Conservation (phyloP, 2,113 vertebrate genomes). For the Paradisaea rubra region DNA sequence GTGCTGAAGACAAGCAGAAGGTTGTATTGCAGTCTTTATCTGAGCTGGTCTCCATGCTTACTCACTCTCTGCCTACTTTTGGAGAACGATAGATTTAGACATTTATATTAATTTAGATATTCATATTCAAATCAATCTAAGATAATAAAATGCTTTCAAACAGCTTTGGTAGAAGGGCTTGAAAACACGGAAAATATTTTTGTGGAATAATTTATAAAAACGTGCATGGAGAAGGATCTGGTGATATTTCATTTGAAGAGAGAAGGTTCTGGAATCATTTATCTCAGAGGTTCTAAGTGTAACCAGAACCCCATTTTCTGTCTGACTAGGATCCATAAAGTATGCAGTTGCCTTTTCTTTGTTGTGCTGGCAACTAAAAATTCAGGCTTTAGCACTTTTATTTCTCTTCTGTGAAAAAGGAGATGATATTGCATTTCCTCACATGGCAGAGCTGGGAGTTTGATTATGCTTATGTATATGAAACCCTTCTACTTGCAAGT, state of each 20-base stretch:
- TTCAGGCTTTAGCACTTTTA: neutral
- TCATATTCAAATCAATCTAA: neutral
- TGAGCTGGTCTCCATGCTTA: neutral
- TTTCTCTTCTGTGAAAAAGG: neutral
- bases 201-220: neutral
- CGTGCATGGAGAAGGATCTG: neutral
- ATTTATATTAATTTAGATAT: neutral
- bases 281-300: neutral
- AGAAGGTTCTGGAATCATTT: neutral
- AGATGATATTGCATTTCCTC: neutral
- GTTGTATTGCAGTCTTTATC: neutral
- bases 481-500: fast-evolving
- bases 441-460: neutral
- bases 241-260: neutral
- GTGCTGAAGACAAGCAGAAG: slow-evolving; percentile 46
- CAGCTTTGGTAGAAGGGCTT: neutral
- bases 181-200: neutral
- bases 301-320: fast-evolving
- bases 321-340: neutral
- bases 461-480: neutral
- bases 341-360: neutral
- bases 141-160: neutral
- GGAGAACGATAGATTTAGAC: neutral
- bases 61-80: neutral
- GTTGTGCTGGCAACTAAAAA: neutral